phyloP scores from a whole-genome alignment of 2,888 invertebrate species.

The Mythimna albipuncta region DNA sequence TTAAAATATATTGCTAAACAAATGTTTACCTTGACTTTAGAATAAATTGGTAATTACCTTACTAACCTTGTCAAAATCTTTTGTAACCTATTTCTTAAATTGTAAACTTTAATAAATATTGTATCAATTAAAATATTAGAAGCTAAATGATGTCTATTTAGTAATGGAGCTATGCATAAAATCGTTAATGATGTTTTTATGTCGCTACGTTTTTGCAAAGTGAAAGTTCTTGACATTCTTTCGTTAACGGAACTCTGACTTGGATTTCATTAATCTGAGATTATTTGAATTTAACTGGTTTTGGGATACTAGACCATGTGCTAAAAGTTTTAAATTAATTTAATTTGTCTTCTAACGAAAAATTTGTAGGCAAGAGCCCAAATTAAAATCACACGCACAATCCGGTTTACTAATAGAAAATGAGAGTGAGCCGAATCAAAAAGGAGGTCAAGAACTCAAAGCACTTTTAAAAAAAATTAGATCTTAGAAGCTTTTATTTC shows the following conservation, averaged over 20 bases:
- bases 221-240: conserved; percentile 66
- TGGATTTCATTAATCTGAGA: conserved; percentile 38
- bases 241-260: conserved; percentile 56
- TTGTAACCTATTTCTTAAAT: conserved; percentile 53
- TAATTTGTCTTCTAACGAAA: background rate
- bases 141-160: background rate
- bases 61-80: conserved; percentile 51
- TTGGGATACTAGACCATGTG: background rate
- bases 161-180: conserved; percentile 24
- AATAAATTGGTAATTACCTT: conserved; percentile 29
- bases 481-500: background rate
- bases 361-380: background rate
- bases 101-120: conserved; percentile 1
- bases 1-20: conserved; percentile 53
- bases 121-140: background rate
- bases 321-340: background rate
- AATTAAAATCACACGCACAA: conserved; percentile 9
- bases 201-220: conserved; percentile 56
- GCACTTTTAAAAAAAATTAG: background rate
- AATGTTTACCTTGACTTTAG: conserved; percentile 59
- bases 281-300: conserved; percentile 1
- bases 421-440: conserved; percentile 17
- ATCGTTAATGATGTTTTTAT: conserved; percentile 34
- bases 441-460: conserved; percentile 41
- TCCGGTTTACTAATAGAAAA: conserved; percentile 11